These are phyloP conservation scores for Drosophila prolongata DNA, from an alignment of 2,888 invertebrate genomes.

Conservation along the genomic window DNA sequence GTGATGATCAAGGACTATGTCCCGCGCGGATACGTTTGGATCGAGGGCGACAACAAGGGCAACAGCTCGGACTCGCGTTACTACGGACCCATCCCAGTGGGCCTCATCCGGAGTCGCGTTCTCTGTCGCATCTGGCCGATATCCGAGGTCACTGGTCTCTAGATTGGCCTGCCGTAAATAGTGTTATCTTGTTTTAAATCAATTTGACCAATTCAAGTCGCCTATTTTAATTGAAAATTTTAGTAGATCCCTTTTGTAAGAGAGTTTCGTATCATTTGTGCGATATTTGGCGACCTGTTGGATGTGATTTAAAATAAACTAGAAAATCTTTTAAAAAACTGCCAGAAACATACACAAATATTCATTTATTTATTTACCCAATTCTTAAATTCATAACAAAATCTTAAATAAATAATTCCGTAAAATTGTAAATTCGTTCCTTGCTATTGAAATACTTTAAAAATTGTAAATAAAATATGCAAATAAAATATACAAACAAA, in stretches of 20 bases:
- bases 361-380: background rate
- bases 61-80: slow-evolving; percentile 94
- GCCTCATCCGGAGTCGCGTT: slow-evolving; percentile 92
- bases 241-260: background rate
- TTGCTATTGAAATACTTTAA: too few species aligned
- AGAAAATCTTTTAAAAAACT: background rate
- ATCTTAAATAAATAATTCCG: background rate
- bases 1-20: slow-evolving; percentile 85
- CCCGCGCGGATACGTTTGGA: slow-evolving; percentile 94
- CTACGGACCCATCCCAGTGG: slow-evolving; percentile 95
- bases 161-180: background rate
- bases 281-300: background rate
- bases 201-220: background rate
- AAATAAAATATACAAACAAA: background rate
- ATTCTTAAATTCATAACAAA: too few species aligned
- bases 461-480: background rate
- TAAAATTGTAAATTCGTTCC: background rate
- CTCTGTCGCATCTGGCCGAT: slow-evolving; percentile 92
- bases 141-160: slow-evolving; percentile 47
- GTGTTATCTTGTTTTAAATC: background rate
- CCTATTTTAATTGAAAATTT: background rate
- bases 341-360: background rate
- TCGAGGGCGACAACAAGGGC: slow-evolving; percentile 94
- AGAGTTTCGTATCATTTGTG: background rate
- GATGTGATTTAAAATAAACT: slow-evolving; percentile 7